phyloP scores from a whole-genome alignment of 2,888 invertebrate species.

The Brachypalpus laphriformis region DNA sequence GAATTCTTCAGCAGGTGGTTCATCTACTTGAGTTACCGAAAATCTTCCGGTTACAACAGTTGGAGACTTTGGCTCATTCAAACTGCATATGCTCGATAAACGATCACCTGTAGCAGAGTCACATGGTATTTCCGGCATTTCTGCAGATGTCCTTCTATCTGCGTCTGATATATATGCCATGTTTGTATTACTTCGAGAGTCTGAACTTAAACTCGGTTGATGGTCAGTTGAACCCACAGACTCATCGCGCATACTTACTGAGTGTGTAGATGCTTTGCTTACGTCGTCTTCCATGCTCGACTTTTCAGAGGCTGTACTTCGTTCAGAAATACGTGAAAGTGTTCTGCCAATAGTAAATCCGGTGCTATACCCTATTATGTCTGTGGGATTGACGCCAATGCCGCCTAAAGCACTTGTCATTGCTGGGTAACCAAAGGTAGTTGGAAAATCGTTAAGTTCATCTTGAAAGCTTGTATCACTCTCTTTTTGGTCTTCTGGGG shows the following conservation, averaged over 20 bases:
- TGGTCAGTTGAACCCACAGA: conserved; percentile 92
- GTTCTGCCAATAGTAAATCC: conserved; percentile 90
- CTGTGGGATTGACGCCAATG: conserved; percentile 85
- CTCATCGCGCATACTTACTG: conserved; percentile 93
- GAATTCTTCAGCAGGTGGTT: conserved; percentile 78
- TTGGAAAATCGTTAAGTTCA: conserved; percentile 90
- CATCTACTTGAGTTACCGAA: conserved; percentile 82
- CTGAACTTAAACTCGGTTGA: conserved; percentile 92
- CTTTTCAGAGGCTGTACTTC: conserved; percentile 94
- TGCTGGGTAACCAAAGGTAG: conserved; percentile 89
- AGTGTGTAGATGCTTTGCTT: conserved; percentile 92
- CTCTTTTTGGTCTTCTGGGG: conserved; percentile 84
- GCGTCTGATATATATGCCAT: conserved; percentile 90
- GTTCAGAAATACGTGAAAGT: conserved; percentile 92
- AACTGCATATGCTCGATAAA: conserved; percentile 83
- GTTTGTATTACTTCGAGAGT: conserved; percentile 90
- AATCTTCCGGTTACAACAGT: conserved; percentile 81
- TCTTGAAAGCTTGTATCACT: conserved; percentile 88
- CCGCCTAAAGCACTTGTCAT: conserved; percentile 84
- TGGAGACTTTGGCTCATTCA: conserved; percentile 84
- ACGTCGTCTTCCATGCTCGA: conserved; percentile 93
- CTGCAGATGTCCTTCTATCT: conserved; percentile 91
- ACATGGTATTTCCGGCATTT: conserved; percentile 93
- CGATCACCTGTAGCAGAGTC: conserved; percentile 86
- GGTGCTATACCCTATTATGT: conserved; percentile 89